Percentiles rank a stretch among this genome's conserved stretches.
Conservation (phyloP, 2,797 vertebrate genomes). For the Spondyliosoma cantharus region DNA sequence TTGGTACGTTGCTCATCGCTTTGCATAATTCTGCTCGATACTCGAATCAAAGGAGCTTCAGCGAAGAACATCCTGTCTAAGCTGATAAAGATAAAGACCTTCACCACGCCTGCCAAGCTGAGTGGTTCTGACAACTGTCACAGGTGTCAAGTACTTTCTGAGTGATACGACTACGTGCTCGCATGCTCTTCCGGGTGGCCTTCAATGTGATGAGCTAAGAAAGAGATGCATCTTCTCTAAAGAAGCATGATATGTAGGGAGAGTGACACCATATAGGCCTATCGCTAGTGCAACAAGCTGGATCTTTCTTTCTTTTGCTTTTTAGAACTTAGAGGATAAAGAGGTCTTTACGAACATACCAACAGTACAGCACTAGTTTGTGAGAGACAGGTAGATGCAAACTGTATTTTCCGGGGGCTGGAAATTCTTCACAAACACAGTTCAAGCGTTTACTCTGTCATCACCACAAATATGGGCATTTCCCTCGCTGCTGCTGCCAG, state of each 20-base stretch:
- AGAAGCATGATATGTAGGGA: neutral
- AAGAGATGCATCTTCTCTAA: slow-evolving; percentile 10
- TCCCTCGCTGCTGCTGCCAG: slow-evolving; percentile 36
- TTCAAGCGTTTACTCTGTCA: slow-evolving; percentile 10
- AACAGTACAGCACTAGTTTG: neutral
- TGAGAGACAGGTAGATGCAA: neutral
- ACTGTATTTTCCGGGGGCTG: neutral
- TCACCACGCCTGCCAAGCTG: slow-evolving; percentile 19
- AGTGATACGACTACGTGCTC: slow-evolving; percentile 1
- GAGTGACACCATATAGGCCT: neutral
- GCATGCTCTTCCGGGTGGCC: neutral
- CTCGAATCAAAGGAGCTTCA: slow-evolving; percentile 51
- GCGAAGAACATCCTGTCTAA: slow-evolving; percentile 38
- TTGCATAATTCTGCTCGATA: slow-evolving; percentile 63
- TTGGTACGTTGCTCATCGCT: slow-evolving; percentile 66
- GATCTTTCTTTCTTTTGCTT: no score
- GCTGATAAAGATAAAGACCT: slow-evolving; percentile 28
- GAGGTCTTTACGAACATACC: neutral
- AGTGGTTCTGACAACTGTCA: slow-evolving; percentile 27
- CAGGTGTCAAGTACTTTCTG: slow-evolving; percentile 2
- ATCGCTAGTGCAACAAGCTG: neutral
- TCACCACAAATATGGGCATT: slow-evolving; percentile 58
- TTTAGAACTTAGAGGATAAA: neutral
- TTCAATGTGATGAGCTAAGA: slow-evolving; percentile 1
- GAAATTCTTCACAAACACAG: neutral